Base-by-base conservation (phyloP, 2,888 invertebrate genomes). In the Meiosimyza decipiens region DNA sequence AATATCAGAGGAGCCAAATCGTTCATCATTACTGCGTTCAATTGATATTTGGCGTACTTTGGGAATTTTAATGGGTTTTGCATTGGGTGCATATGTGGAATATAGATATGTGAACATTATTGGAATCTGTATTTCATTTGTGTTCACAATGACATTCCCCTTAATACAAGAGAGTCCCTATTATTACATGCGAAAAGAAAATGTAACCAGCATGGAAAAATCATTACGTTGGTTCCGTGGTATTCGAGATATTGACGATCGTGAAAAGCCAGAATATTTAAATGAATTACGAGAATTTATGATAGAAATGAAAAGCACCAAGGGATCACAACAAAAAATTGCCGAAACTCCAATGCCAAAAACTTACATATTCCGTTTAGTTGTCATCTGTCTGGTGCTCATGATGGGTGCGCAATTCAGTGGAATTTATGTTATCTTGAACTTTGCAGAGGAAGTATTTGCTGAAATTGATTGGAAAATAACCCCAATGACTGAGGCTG, bases 141-240 rank as follows among this genome's bases (percentile, higher is more conserved):
- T 76, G 0, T 86, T 85, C 69, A 79, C 80, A 0, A 70, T 86
- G 75, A 63, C 73, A 18, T 86, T 85, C 16, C 84, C 86, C 15
- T 86, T 86, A 49, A 80, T 85, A 5, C 85, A 82, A 69, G 86
- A 86, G 75, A 85, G 82, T 59, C 86, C 86, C 1, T 79, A 82
- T 49, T 83, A 80, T 63, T 84, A 79, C 72, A 54, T 81, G 62
- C 81, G 80, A 3, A 80, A 78, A 12, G 80, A 78, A 1, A 77
- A 86, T 60, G 69, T 79, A 6, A 16, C 76, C 1, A 71, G 78
- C 11, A 69, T 85, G 78, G 86, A 85, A 72, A 85, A 85, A 54
- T 84, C 86, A 0, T 62, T 85, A 60, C 79, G 85, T 47, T 85
- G 85, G 84, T 85, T 83, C 71, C 84, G 86, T 2, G 86, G 84